Evolutionary conservation across 1,140 invertebrate species (phyloP), one percentile per base, ranked within the genome.

Genomic region (Philotrypesis tridentata): DNA sequence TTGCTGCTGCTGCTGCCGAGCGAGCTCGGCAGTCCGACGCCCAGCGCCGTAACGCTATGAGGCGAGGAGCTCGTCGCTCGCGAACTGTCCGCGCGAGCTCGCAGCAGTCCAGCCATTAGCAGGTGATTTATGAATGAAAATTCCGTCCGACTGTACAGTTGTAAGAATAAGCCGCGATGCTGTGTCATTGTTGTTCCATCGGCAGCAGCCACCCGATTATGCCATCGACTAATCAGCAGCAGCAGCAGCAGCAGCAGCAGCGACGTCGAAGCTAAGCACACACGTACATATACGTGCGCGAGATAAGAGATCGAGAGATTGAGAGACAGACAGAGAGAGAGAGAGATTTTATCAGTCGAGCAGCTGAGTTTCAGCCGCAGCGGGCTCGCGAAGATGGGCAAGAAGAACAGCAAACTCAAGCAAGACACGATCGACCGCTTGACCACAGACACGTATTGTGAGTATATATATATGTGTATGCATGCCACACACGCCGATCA

Each of bases 401-500:
- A 97, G 93, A 97, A 97, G 92, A 97, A 97, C 90, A 97, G 96
- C 70, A 98, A 98, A 93, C 94, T 97, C 89, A 97, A 97, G 93
- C 96, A 97, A 91, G 96, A 97, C 91, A 97, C 96, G 83, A 97
- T 98, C 90, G 96, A 97, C 91, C 94, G 96, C 86, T 93, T 98
- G 81, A 97, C 96, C 85, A 96, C 94, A 75, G 96, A 96, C 86
- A 98, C 97, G 84, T 97, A 97, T 92, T 97, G 97, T 98, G 92
- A 97, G 96, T 97, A 86, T n/a, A n/a, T n/a, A n/a, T n/a, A n/a
- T n/a, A n/a, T n/a, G n/a, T n/a, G n/a, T n/a, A n/a, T n/a, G n/a
- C n/a, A n/a, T n/a, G n/a, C n/a, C n/a, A n/a, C n/a, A n/a, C n/a
- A n/a, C n/a, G n/a, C n/a, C n/a, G n/a, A n/a, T n/a, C n/a, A n/a